phyloP scores from a whole-genome alignment of 2,888 invertebrate genomes.

The Macrosiphum euphorbiae region DNA sequence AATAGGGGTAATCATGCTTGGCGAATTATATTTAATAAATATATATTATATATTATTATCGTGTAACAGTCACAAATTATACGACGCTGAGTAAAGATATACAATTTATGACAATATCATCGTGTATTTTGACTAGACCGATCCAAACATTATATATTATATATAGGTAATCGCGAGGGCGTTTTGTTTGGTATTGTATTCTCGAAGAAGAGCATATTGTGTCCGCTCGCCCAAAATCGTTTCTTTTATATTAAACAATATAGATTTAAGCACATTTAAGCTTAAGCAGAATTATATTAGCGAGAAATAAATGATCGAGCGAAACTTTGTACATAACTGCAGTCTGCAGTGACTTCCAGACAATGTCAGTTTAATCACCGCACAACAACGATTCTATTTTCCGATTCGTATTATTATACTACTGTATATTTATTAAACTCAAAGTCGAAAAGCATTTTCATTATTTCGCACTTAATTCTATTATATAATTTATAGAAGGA shows the following conservation, averaged over 20 bases:
- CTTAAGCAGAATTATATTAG: background rate
- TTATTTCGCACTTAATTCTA: background rate
- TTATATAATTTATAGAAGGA: background rate
- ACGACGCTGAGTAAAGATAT: background rate
- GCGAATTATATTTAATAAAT: too few relatives aligned
- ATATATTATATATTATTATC: background rate
- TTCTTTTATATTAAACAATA: background rate
- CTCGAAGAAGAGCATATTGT: background rate
- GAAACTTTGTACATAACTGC: background rate
- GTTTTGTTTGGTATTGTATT: constrained; percentile 1
- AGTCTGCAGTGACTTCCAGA: background rate
- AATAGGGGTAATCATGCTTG: too few relatives aligned
- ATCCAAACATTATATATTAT: background rate
- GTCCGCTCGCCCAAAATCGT: background rate
- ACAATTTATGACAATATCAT: background rate
- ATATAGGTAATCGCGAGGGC: background rate
- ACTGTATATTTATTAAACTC: background rate
- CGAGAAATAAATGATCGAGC: background rate
- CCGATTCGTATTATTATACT: background rate
- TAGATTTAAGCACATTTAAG: background rate
- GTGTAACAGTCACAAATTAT: background rate
- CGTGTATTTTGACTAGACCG: background rate
- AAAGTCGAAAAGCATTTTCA: background rate
- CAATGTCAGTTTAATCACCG: background rate
- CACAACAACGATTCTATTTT: too few relatives aligned